Base-by-base conservation (phyloP, 2,888 invertebrate genomes). In the Thereva nobilitata region DNA sequence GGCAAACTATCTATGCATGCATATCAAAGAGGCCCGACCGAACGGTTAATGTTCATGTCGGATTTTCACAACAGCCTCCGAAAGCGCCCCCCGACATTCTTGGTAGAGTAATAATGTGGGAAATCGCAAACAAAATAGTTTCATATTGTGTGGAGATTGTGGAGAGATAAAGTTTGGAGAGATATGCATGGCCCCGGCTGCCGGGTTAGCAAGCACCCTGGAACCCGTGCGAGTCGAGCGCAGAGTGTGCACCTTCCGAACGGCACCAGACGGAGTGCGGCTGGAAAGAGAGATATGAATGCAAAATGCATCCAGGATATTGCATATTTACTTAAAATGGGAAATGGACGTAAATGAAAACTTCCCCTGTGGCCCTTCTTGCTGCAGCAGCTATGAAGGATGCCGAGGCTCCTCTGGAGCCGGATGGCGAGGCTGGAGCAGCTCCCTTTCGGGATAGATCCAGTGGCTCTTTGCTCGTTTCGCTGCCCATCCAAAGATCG, bases 241-340 rank as follows among this genome's bases (percentile, higher is more conserved):
- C 61, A 61, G 23, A 61, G 49, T 61, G 61, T 61, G 50, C 38
- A 49, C 61, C 49, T 61, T 61, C 50, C 40, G 50, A 61, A 50
- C 50, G n/a, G 10, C n/a, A 9, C 9, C 38, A 38, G 9, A 4
- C 23, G 12, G 41, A 56, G 55, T 37, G 23, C 10, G 40, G 41
- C n/a, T 40, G 10, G 55, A 49, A 35, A 50, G 50, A 61, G 49
- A 61, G 61, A 61, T 61, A 61, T 61, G 61, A 64, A 64, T 64
- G 64, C 9, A 54, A 53, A 53, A 53, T 53, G 54, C 64, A 54
- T 37, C 37, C 72, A 72, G 72, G 72, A 72, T 72, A 72, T 72
- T 72, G 72, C 72, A 72, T 72, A 72, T 72, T 72, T 71, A 72
- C 72, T 72, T 70, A 69, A 72, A 71, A 72, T 71, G 69, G 72